Percentiles rank a stretch among this genome's conserved stretches.
Evolutionary conservation across 2,888 invertebrate genomes (phyloP).

Genomic region (Hypselothyrea guttata): DNA sequence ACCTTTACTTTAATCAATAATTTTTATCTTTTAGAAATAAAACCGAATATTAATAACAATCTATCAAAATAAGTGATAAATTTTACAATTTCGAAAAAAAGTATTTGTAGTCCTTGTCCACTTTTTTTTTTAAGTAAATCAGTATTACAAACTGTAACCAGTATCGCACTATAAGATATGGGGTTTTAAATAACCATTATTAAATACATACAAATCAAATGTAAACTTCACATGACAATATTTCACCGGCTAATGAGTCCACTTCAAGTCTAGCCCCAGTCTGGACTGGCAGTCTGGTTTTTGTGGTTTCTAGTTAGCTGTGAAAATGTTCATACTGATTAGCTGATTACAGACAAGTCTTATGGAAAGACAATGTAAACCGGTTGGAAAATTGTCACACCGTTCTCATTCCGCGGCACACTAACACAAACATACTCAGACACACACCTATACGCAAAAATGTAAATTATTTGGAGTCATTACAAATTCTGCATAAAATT

Average conservation of each 20-base stretch:
- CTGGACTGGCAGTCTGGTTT: constrained; percentile 27
- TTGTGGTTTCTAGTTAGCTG: constrained; percentile 16
- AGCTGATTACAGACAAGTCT: constrained; percentile 43
- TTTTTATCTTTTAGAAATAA: too few species aligned
- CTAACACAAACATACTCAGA: neutral
- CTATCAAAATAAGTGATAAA: too few species aligned
- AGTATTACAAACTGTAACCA: neutral
- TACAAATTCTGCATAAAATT: constrained; percentile 23
- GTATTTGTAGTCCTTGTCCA: too few species aligned
- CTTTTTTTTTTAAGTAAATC: neutral
- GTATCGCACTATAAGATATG: neutral
- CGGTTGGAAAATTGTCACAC: constrained; percentile 34
- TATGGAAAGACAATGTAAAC: constrained; percentile 31
- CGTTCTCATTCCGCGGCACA: constrained; percentile 15
- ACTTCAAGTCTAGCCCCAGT: constrained; percentile 25
- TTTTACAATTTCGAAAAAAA: too few species aligned
- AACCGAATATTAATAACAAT: too few species aligned
- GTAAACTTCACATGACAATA: constrained; percentile 20
- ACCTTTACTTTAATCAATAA: too few species aligned
- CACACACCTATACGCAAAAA: neutral
- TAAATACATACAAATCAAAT: constrained; percentile 1
- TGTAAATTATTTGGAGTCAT: constrained; percentile 9
- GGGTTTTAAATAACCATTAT: constrained; percentile 22
- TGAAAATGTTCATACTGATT: constrained; percentile 45
- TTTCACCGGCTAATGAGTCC: constrained; percentile 34